Evolutionary conservation across 2,113 vertebrate species (phyloP).

Genomic region (Nothoprocta pentlandii): DNA sequence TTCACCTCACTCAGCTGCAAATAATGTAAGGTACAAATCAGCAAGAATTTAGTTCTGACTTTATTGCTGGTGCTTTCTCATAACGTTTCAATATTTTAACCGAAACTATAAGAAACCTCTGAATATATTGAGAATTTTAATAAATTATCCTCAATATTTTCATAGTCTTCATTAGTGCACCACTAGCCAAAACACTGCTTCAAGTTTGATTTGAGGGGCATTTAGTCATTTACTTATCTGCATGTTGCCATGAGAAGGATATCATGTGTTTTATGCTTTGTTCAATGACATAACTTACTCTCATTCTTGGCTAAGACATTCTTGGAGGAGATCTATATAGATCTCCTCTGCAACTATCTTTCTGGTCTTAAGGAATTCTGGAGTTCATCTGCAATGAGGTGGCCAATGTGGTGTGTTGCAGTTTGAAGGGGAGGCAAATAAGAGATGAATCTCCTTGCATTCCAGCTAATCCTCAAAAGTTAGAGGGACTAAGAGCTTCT

Average conservation of each 20-base stretch:
- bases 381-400: not conserved
- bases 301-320: not conserved
- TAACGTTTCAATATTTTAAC: not conserved
- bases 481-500: too few species aligned
- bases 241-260: not conserved
- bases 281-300: not conserved
- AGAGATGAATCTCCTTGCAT: too few species aligned
- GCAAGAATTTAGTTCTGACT: not conserved
- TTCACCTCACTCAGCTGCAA: not conserved
- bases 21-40: not conserved
- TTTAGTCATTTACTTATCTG: not conserved
- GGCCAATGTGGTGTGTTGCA: too few species aligned
- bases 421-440: too few species aligned
- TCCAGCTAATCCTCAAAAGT: too few species aligned
- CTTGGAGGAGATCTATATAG: too few species aligned
- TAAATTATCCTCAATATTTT: not conserved
- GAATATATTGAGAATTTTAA: not conserved
- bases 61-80: not conserved
- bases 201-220: not conserved
- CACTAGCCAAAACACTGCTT: not conserved
- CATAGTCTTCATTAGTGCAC: not conserved
- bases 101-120: not conserved
- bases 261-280: not conserved
- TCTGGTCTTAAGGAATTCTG: not conserved
- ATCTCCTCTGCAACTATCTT: not conserved